Base-by-base conservation (phyloP, 2,888 invertebrate species). In the Nomada lathburiana region DNA sequence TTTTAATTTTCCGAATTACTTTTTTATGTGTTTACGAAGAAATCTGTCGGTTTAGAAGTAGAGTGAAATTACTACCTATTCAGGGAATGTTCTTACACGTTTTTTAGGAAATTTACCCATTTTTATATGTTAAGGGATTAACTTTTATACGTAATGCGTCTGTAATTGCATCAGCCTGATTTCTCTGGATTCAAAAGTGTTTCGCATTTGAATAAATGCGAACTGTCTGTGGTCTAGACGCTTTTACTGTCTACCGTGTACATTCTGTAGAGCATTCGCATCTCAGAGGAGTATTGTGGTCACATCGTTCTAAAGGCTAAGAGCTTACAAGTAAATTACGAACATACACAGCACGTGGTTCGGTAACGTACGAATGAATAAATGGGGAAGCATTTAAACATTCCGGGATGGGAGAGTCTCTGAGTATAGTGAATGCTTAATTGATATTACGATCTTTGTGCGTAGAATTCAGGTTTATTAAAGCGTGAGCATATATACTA, bases 391-490 rank as follows among this genome's bases (percentile, higher is more conserved):
- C 89, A 88, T 92, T 90, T 80, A 91, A 90, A 93, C 92, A 93
- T 93, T 93, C 92, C 92, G 89, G 86, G 79, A 83, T 71, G 75
- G 63, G 73, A 82, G 80, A 85, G 87, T 85, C 86, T 92, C 89
- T 90, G 88, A 86, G 86, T 87, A 86, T 86, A 77, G 79, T 89
- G 85, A 91, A 89, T 91, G 87, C 88, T 89, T 89, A 77, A 87
- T 85, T 86, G 88, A 87, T 87, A 87, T 86, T 82, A 84, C 75
- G 80, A 86, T 90, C 88, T 82, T 84, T 83, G 88, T 86, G 92
- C 88, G 88, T 89, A 90, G 91, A 92, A 92, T 92, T 93, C 92
- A 92, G 92, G 91, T 90, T 90, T 89, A 86, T 86, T 85, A 88
- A 86, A 80, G 83, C 89, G 88, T 85, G 86, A 90, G 85, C 89